These are phyloP conservation scores for Henicopernis longicauda DNA, from an alignment of 2,113 vertebrate genomes.

Conservation along the genomic window DNA sequence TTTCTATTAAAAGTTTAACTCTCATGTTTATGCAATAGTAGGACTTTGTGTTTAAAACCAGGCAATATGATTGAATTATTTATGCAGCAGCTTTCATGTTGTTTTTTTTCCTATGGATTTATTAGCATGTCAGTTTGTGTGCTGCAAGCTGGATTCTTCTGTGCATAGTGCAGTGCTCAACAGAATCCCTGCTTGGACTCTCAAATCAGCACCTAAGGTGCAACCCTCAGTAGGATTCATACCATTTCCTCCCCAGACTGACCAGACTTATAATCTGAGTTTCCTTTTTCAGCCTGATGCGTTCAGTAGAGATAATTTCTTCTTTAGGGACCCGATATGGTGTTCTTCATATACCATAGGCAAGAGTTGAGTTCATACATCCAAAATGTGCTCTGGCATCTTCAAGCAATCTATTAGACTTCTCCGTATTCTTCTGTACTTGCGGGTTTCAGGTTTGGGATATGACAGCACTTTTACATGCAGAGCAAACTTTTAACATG, in stretches of 20 bases:
- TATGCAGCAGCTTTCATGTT: not conserved
- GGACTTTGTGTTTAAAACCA: not conserved
- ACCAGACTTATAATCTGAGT: not conserved
- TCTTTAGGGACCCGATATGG: not conserved
- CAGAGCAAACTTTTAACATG: not conserved
- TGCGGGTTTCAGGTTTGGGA: not conserved
- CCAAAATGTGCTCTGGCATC: not conserved
- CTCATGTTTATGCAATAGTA: not conserved
- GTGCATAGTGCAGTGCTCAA: not conserved
- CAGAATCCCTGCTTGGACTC: not conserved
- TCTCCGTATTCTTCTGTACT: not conserved
- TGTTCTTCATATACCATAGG: not conserved
- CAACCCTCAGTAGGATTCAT: not conserved
- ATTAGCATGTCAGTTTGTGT: not conserved
- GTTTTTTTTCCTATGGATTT: not conserved
- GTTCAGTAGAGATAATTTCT: not conserved
- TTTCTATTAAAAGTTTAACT: not conserved
- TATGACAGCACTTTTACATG: not conserved
- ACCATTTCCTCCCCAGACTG: not conserved
- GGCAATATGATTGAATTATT: not conserved
- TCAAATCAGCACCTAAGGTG: not conserved
- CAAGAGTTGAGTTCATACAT: not conserved
- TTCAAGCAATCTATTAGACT: not conserved
- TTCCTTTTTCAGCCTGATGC: not conserved
- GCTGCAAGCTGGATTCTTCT: not conserved